Evolutionary conservation across 2,888 invertebrate species (phyloP).

Genomic region (Chironomus riparius): DNA sequence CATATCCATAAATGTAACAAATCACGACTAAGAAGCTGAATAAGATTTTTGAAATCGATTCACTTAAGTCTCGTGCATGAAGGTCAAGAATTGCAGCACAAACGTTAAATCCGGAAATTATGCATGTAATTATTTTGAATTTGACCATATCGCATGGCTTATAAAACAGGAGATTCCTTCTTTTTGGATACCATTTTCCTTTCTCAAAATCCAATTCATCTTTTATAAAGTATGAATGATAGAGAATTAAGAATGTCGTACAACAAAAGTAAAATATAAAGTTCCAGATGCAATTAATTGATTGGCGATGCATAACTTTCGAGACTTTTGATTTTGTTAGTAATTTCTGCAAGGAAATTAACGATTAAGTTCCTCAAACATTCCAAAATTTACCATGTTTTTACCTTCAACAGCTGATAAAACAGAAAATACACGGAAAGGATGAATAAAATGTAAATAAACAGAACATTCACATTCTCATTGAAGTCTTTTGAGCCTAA

Average conservation of each 20-base stretch:
- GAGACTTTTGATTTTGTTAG: background rate
- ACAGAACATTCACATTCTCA: background rate
- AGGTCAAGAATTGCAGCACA: slow-evolving; percentile 40
- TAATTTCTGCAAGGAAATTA: background rate
- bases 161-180: background rate
- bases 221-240: slow-evolving; percentile 12
- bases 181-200: slow-evolving; percentile 8
- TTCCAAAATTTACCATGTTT: background rate
- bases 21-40: slow-evolving; percentile 30
- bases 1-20: slow-evolving; percentile 30
- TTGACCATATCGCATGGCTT: slow-evolving; percentile 15
- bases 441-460: background rate
- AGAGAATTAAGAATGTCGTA: slow-evolving; percentile 9
- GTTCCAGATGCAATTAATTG: background rate
- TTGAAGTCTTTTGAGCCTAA: slow-evolving; percentile 1
- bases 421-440: background rate
- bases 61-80: slow-evolving; percentile 38
- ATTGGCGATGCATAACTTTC: background rate
- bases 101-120: slow-evolving; percentile 40
- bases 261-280: background rate
- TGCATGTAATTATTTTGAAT: slow-evolving; percentile 30
- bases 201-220: background rate
- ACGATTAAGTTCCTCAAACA: background rate
- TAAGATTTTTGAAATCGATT: slow-evolving; percentile 38
- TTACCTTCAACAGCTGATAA: background rate